Evolutionary conservation across 2,113 vertebrate species (phyloP).

Genomic region (Murina feae): DNA sequence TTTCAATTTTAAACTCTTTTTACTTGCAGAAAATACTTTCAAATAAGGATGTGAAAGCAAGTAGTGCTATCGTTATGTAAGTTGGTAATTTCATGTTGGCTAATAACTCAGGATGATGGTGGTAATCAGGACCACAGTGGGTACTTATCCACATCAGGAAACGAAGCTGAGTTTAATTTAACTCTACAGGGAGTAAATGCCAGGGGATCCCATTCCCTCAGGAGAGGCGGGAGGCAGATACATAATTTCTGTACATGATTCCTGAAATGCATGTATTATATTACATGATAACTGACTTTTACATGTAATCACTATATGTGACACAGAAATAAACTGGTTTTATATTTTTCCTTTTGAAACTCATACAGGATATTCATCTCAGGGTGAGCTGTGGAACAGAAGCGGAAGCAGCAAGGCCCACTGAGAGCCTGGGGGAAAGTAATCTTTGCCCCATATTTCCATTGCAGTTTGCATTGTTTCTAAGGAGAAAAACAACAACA

Average conservation of each 20-base stretch:
- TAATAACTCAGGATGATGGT: conserved; percentile 61
- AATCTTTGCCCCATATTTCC: neutral
- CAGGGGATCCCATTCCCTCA: neutral
- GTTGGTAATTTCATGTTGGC: conserved; percentile 62
- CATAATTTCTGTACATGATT: neutral
- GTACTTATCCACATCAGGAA: conserved; percentile 45
- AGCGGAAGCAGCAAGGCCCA: neutral
- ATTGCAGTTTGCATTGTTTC: neutral
- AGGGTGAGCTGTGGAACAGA: neutral
- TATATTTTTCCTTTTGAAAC: conserved; percentile 5
- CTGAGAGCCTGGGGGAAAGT: neutral
- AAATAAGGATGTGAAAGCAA: neutral
- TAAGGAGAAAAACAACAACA: neutral
- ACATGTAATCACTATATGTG: neutral
- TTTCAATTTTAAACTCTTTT: conserved; percentile 11
- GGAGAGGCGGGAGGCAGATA: neutral
- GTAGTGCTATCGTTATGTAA: conserved; percentile 36
- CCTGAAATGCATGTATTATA: neutral
- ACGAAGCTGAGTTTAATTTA: conserved; percentile 21
- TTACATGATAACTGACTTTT: neutral
- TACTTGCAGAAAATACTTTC: conserved; percentile 6
- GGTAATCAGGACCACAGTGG: conserved; percentile 42
- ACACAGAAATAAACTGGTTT: neutral
- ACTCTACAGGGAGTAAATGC: neutral
- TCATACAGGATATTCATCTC: neutral